Evolutionary conservation across 1,140 invertebrate species (phyloP), one percentile per base, ranked within the genome.

Genomic region (Drosophila prosaltans): DNA sequence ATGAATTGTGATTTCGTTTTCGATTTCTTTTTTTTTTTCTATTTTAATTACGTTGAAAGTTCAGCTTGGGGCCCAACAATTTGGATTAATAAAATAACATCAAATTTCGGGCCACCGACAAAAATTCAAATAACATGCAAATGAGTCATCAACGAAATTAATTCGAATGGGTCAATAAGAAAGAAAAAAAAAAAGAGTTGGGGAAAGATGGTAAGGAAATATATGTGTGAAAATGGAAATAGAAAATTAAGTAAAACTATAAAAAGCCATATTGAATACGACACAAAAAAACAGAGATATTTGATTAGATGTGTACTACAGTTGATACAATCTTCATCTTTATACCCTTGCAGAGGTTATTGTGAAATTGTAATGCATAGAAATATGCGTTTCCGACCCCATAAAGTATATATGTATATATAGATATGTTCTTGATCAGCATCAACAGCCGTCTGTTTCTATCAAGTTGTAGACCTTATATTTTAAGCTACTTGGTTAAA

Each of bases 1-100:
- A 41, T 65, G 54, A 43, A 59, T 72, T 81, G 72, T 54, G 71
- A 78, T 84, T 85, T 85, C 79, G 70, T 70, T 79, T 70, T n/a
- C 30, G 26, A 63, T 26, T 11, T 24, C 32, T 24, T 11, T 5
- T 11, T 16, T 16, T 30, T 48, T 48, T 51, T 51, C 45, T 26
- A 51, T 67, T 43, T 70, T 75, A 73, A 85, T 78, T 81, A 70
- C 66, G 61, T 65, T 72, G 82, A 85, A 85, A 81, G 75, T 86
- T 76, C 55, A 63, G 78, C 71, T 63, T 26, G 30, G 45, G 65
- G 68, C 58, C 57, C 16, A 40, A 41, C 45, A 51, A 51, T 51
- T 51, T 26, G 45, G 21, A 51, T 51, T 51, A 51, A 48, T 48
- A 48, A 24, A 48, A 48, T 26, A 48, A 51, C 21, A 51, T 26